Evolutionary conservation across 1,140 invertebrate genomes (phyloP).

Genomic region (Paraescarpia echinospica): DNA sequence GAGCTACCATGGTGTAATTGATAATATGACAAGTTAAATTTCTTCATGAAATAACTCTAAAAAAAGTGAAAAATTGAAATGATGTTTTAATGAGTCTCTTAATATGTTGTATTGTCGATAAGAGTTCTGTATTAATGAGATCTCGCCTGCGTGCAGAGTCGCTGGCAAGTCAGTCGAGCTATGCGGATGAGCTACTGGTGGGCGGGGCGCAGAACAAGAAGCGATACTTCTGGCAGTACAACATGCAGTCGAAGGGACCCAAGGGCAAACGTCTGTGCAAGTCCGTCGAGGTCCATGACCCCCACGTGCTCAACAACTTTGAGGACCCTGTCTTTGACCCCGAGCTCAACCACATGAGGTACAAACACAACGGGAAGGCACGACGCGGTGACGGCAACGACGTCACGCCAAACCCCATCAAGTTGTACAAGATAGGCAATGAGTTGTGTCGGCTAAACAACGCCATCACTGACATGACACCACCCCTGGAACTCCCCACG

Average conservation of each 20-base stretch:
- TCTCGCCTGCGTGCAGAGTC: slow-evolving; percentile 27
- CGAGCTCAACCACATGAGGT: slow-evolving; percentile 30
- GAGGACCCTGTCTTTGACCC: slow-evolving; percentile 57
- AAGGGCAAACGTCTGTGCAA: slow-evolving; percentile 67
- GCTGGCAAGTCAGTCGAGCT: slow-evolving; percentile 52
- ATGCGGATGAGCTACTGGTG: slow-evolving; percentile 52
- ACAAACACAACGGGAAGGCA: slow-evolving; percentile 67
- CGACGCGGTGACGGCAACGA: slow-evolving; percentile 97
- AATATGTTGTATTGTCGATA: no score
- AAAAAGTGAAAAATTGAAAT: no score
- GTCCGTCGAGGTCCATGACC: slow-evolving; percentile 75
- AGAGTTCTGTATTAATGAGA: no score
- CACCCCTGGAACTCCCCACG: slow-evolving; percentile 75
- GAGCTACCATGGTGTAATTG: no score
- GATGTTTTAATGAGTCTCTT: no score
- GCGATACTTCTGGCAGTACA: slow-evolving; percentile 95
- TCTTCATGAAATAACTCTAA: no score
- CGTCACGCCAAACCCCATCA: slow-evolving; percentile 90
- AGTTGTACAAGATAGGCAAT: slow-evolving; percentile 85
- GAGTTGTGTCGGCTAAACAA: slow-evolving; percentile 90
- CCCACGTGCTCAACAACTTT: slow-evolving; percentile 78
- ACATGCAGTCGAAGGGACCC: slow-evolving; percentile 96
- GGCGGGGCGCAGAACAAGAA: slow-evolving; percentile 38
- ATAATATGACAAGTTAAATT: no score
- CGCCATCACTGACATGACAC: slow-evolving; percentile 93